These are phyloP conservation scores for Bradynema listronoti DNA, from an alignment of 1,140 invertebrate species.

Conservation along the genomic window DNA sequence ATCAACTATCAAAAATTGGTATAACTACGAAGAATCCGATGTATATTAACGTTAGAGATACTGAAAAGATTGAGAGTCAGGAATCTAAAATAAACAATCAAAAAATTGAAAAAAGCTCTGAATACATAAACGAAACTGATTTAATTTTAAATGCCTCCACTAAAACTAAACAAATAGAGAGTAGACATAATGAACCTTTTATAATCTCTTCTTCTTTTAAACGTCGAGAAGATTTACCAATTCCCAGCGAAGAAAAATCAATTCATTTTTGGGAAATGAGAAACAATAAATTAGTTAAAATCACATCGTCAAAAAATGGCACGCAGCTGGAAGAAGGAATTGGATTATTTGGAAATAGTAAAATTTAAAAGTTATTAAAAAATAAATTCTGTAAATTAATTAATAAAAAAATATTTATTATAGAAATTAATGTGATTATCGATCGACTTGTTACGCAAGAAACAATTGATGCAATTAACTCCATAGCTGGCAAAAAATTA, in stretches of 20 bases:
- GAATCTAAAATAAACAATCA: too few species aligned
- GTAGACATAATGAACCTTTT: too few species aligned
- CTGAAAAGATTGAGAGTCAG: too few species aligned
- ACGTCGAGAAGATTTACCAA: conserved; percentile 5
- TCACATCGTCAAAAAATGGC: too few species aligned
- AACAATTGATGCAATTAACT: conserved; percentile 29
- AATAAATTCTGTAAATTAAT: conserved; percentile 5
- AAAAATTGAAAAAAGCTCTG: too few species aligned
- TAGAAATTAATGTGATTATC: conserved; percentile 33
- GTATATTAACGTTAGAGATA: too few species aligned
- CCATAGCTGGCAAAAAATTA: conserved; percentile 20
- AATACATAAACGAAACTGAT: too few species aligned
- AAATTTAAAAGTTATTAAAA: conserved; percentile 1
- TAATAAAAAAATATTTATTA: background rate
- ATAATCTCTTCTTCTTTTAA: background rate
- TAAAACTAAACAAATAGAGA: too few species aligned
- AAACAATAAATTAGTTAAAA: conserved; percentile 1
- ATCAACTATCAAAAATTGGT: too few species aligned
- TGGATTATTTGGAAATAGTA: conserved; percentile 31
- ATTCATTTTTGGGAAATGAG: background rate
- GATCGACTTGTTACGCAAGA: conserved; percentile 29
- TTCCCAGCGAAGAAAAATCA: conserved; percentile 18
- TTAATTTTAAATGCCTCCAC: too few species aligned
- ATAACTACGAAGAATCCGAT: too few species aligned
- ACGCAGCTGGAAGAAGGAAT: background rate